Base-by-base conservation (phyloP, 2,113 vertebrate genomes). In the Variabilichromis moorii region DNA sequence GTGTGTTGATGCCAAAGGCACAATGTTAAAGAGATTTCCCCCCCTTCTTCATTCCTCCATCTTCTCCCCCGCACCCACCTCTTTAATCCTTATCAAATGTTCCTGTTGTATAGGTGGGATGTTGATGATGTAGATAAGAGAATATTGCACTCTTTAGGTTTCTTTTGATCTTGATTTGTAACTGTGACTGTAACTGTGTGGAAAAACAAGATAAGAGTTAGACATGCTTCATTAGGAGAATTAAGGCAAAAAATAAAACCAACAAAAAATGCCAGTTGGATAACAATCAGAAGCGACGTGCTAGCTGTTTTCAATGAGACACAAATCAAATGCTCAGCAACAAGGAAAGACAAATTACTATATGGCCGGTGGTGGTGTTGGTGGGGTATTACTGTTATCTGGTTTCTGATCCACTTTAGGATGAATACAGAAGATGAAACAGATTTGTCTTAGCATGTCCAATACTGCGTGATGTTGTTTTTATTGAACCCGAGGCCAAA, bases 71-170 rank as follows among this genome's bases (percentile, higher is more conserved):
- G 57, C 6, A 13, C 16, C 24, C 21, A 4, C 37, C 71, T 53
- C 21, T 84, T 81, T 82, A 53, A 78, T 92, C 86, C 83, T 89
- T 90, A 87, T 93, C 90, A 87, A 89, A 88, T 86, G 88, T 94
- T 91, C 90, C 91, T 88, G 90, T 95, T 68, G 93, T 94, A 92
- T 94, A 93, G 93, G 93, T 95, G 95, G 90, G 94, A 91, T 91
- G 89, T 93, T 33, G 88, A 89, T 90, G 87, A 93, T 94, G 93
- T 93, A 95, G 93, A 94, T 94, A 95, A 94, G 93, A 94, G 84
- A 94, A 93, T 94, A 93, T 92, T 95, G 94, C 94, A 95, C 93
- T 94, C 84, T 88, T 91, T 90, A 92, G 84, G 91, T 94, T 95
- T 94, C 88, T 92, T 95, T 94, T 94, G 83, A 93, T 95, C 92